Evolutionary conservation across 2,797 vertebrate species (phyloP).

Genomic region (Catostomus latipinnis): DNA sequence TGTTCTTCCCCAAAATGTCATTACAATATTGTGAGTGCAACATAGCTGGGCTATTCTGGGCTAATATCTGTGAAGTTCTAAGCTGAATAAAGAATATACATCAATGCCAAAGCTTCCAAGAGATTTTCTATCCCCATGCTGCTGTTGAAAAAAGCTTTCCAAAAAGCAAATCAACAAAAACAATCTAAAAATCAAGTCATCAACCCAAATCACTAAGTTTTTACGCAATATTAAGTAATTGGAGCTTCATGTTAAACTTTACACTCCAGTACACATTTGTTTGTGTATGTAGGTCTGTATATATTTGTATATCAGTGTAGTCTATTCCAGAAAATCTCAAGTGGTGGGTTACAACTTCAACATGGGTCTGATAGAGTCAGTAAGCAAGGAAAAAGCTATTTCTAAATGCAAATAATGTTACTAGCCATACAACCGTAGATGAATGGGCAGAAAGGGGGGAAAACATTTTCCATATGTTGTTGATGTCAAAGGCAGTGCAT

Average conservation of each 20-base stretch:
- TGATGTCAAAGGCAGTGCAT: too few relatives aligned
- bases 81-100: constrained; percentile 6
- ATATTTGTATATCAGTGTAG: not conserved
- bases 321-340: not conserved
- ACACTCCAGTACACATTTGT: not conserved
- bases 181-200: not conserved
- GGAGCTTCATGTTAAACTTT: not conserved
- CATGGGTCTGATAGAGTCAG: too few relatives aligned
- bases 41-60: constrained; percentile 42
- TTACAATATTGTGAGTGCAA: constrained; percentile 56
- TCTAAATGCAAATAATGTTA: too few relatives aligned
- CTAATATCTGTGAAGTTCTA: constrained; percentile 45
- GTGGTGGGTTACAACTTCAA: too few relatives aligned
- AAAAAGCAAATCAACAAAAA: not conserved
- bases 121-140: not conserved
- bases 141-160: constrained; percentile 15
- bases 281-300: not conserved
- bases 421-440: too few relatives aligned
- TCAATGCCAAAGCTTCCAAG: constrained; percentile 7
- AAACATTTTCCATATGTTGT: too few relatives aligned
- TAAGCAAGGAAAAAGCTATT: too few relatives aligned
- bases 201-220: not conserved
- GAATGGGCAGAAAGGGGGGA: too few relatives aligned
- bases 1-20: constrained; percentile 47
- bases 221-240: not conserved